These are phyloP conservation scores for Brachionus angularis DNA, from an alignment of 1,140 invertebrate species.

Conservation along the genomic window DNA sequence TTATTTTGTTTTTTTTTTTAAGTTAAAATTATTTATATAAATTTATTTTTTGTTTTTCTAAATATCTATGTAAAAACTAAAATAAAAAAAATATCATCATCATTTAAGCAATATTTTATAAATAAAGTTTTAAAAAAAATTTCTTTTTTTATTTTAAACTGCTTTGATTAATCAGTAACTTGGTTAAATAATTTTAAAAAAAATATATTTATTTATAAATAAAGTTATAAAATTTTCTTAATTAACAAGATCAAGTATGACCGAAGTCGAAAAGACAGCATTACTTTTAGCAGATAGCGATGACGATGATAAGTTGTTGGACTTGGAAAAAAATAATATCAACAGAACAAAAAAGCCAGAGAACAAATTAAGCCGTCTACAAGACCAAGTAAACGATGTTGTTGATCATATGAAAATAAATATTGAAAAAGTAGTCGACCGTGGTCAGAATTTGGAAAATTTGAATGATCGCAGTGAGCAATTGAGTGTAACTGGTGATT, in stretches of 20 bases:
- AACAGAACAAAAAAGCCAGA: background rate
- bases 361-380: background rate
- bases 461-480: constrained; percentile 27
- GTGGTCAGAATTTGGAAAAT: constrained; percentile 20
- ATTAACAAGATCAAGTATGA: background rate
- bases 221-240: background rate
- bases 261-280: constrained; percentile 29
- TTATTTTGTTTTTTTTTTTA: too few species aligned
- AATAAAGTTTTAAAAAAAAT: background rate
- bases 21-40: too few species aligned
- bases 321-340: background rate
- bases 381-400: constrained; percentile 34
- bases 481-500: constrained; percentile 22
- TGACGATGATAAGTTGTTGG: constrained; percentile 19
- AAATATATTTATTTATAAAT: background rate
- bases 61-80: too few species aligned
- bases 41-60: too few species aligned
- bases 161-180: constrained; percentile 7
- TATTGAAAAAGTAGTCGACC: constrained; percentile 41
- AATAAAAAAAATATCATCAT: too few species aligned
- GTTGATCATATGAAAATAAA: constrained; percentile 39
- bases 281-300: constrained; percentile 4
- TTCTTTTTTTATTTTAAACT: background rate
- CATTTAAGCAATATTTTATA: background rate
- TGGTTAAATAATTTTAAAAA: constrained; percentile 21